Percentiles rank a stretch among this genome's conserved stretches.
Evolutionary conservation across 2,888 invertebrate genomes (phyloP).

Genomic region (Mylabris sibirica): DNA sequence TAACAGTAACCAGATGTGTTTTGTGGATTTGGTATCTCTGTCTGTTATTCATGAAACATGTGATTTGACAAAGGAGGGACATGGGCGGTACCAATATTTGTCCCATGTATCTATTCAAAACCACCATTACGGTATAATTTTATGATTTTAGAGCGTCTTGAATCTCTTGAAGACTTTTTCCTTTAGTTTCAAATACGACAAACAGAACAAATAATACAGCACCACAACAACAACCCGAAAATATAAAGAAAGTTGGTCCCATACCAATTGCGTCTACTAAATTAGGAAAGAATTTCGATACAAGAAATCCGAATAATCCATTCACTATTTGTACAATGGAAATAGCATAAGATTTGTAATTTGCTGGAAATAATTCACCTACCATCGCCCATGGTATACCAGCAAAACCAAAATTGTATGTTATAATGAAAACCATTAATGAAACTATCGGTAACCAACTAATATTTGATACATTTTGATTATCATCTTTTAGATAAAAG

Average conservation of each 20-base stretch:
- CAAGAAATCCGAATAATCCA: conserved; percentile 35
- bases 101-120: no score
- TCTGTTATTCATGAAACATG: no score
- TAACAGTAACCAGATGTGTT: no score
- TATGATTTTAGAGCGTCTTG: no score
- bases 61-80: no score
- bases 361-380: conserved; percentile 81
- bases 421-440: conserved; percentile 73
- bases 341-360: conserved; percentile 69
- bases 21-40: no score
- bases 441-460: conserved; percentile 76
- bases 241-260: conserved; percentile 28
- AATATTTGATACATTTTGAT: conserved; percentile 51
- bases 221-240: conserved; percentile 16
- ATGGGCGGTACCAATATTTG: no score
- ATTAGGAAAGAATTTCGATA: conserved; percentile 22
- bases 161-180: conserved; percentile 33
- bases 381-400: conserved; percentile 83
- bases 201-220: conserved; percentile 26
- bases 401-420: conserved; percentile 76
- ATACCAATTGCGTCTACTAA: conserved; percentile 16
- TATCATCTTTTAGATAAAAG: conserved; percentile 43
- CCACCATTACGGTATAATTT: no score
- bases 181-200: conserved; percentile 38
- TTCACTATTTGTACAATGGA: no score